These are phyloP conservation scores for Tetrao urogallus DNA, from an alignment of 2,113 vertebrate genomes.

Conservation along the genomic window DNA sequence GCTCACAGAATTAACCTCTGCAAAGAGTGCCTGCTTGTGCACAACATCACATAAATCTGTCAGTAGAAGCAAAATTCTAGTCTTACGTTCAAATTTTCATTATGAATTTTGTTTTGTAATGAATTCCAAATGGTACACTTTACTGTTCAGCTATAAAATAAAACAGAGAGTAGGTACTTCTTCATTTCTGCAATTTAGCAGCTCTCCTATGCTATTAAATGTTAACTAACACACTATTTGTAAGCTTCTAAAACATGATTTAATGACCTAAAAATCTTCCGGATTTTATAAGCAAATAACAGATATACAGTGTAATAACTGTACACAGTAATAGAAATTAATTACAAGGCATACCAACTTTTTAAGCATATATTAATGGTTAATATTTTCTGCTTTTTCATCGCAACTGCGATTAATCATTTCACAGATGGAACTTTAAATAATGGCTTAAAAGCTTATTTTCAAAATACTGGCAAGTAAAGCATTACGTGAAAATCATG, in stretches of 20 bases:
- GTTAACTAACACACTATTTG: background rate
- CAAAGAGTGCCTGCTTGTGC: background rate
- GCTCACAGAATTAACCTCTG: background rate
- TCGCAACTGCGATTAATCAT: background rate
- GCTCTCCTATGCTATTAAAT: background rate
- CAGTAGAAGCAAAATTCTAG: background rate
- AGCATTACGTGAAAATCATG: background rate
- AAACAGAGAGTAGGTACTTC: background rate
- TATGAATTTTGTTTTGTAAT: background rate
- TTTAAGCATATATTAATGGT: background rate
- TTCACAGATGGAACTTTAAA: conserved; percentile 8
- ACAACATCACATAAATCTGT: background rate
- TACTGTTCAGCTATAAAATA: background rate
- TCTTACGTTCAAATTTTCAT: background rate
- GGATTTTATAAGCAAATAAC: background rate
- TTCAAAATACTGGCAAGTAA: conserved; percentile 23
- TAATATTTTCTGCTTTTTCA: background rate
- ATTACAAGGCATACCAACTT: background rate
- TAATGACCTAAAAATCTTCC: background rate
- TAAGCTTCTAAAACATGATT: background rate
- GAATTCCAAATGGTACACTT: background rate
- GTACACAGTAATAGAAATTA: background rate
- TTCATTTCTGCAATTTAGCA: background rate
- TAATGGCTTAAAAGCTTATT: background rate
- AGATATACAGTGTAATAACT: background rate